These are phyloP conservation scores for Ruditapes philippinarum DNA, from an alignment of 1,140 invertebrate genomes.

Conservation along the genomic window DNA sequence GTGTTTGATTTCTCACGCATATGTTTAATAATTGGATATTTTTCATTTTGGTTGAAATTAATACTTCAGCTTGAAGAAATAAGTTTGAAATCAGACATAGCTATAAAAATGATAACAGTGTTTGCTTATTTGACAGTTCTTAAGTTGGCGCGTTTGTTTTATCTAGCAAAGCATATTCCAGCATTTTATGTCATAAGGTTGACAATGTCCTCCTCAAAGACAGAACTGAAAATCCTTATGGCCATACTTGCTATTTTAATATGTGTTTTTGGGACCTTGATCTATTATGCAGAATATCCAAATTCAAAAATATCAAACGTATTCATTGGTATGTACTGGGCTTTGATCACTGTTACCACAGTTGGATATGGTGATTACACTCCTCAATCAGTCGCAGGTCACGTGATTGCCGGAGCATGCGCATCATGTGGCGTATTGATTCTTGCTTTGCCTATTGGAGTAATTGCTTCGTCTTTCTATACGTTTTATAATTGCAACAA, in stretches of 20 bases:
- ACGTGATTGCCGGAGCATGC: slow-evolving; percentile 93
- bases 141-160: slow-evolving; percentile 23
- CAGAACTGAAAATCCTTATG: slow-evolving; percentile 73
- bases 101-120: not conserved
- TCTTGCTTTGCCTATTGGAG: slow-evolving; percentile 95
- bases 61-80: not conserved
- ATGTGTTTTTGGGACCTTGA: slow-evolving; percentile 51
- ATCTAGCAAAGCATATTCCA: not conserved
- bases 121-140: slow-evolving; percentile 14
- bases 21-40: not conserved
- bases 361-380: slow-evolving; percentile 94
- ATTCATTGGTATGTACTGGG: slow-evolving; percentile 98
- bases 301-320: slow-evolving; percentile 89
- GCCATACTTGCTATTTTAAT: slow-evolving; percentile 71
- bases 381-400: slow-evolving; percentile 75
- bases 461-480: slow-evolving; percentile 91
- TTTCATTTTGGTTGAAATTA: not conserved
- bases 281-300: slow-evolving; percentile 70
- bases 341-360: slow-evolving; percentile 99
- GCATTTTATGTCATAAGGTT: slow-evolving; percentile 17
- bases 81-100: not conserved
- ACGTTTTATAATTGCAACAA: slow-evolving; percentile 81
- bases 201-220: slow-evolving; percentile 79
- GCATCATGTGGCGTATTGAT: slow-evolving; percentile 95
- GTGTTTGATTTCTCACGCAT: not conserved